These are phyloP conservation scores for Numenius phaeopus DNA, from an alignment of 2,797 vertebrate species.

Conservation along the genomic window DNA sequence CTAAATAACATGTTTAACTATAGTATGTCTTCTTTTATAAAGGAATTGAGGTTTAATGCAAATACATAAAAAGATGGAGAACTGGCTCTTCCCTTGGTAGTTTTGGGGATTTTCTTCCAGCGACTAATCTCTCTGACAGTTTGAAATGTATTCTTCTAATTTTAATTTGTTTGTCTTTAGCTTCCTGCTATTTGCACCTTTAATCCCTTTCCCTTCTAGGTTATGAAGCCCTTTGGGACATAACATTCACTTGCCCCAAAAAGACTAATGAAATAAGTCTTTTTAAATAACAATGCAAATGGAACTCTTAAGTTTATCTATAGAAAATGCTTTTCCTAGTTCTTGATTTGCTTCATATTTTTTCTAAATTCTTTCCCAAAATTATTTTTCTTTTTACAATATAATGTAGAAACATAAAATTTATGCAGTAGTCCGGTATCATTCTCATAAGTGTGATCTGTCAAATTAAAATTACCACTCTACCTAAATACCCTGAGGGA, in stretches of 20 bases:
- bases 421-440: neutral
- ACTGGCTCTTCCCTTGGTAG: fast-evolving
- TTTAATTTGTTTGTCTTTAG: neutral
- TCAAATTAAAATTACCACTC: neutral
- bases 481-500: neutral
- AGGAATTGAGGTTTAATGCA: neutral
- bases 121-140: neutral
- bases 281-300: neutral
- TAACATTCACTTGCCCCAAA: neutral
- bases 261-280: neutral
- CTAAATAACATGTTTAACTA: neutral
- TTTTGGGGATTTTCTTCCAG: neutral
- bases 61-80: neutral
- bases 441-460: neutral
- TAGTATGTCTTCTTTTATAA: neutral
- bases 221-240: neutral
- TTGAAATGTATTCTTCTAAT: neutral
- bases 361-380: neutral
- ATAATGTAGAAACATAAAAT: neutral
- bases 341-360: neutral
- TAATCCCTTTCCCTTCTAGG: neutral
- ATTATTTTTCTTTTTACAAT: neutral
- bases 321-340: neutral
- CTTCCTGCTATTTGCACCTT: neutral
- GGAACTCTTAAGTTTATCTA: neutral